phyloP scores from a whole-genome alignment of 2,113 vertebrate species.

The Noctilio leporinus region DNA sequence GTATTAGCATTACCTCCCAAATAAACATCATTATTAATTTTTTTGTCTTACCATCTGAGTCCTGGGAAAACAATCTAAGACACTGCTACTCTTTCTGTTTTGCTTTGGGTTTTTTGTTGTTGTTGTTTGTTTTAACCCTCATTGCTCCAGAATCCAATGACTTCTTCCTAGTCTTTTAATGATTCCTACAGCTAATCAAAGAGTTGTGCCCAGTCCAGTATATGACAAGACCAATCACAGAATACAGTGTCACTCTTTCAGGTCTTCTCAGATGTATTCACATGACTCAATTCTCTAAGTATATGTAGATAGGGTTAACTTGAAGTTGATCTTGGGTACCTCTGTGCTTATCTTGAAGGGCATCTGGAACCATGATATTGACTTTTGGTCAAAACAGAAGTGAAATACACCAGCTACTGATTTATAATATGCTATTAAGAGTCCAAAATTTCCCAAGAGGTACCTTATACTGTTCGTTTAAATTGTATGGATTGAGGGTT shows the following conservation, averaged over 20 bases:
- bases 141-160: background rate
- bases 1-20: background rate
- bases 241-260: background rate
- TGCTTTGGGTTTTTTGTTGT: no score
- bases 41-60: background rate
- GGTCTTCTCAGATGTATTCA: background rate
- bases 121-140: no score
- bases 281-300: background rate
- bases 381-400: background rate
- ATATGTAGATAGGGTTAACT: background rate
- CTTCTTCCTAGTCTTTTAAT: background rate
- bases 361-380: background rate
- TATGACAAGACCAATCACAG: background rate
- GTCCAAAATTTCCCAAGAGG: background rate
- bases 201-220: background rate
- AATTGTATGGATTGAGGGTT: background rate
- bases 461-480: background rate
- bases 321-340: background rate
- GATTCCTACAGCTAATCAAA: background rate
- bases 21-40: background rate
- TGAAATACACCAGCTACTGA: background rate
- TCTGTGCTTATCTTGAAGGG: background rate
- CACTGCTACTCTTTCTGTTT: background rate
- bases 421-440: conserved; percentile 14
- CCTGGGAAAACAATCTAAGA: background rate